These are phyloP conservation scores for Pseudorhombus dupliciocellatus DNA, from an alignment of 2,113 vertebrate genomes.

Conservation along the genomic window DNA sequence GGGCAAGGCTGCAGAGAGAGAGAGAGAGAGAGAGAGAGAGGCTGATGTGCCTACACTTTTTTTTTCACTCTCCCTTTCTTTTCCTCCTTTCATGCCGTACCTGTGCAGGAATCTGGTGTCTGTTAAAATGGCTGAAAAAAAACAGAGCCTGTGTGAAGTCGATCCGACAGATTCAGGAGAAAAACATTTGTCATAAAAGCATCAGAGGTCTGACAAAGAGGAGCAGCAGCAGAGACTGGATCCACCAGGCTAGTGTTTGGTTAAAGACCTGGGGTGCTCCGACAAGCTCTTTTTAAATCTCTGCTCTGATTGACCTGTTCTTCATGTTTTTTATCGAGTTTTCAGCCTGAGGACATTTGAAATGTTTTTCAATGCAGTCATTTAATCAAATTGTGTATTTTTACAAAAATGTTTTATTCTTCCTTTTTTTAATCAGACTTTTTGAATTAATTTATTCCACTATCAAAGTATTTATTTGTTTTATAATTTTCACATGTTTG, in stretches of 20 bases:
- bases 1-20: conserved; percentile 61
- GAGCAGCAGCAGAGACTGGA: conserved; percentile 26
- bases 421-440: neutral
- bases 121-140: conserved; percentile 43
- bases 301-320: neutral
- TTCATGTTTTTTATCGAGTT: neutral
- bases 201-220: conserved; percentile 64
- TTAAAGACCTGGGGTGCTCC: neutral
- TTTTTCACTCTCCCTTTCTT: conserved; percentile 45
- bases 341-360: conserved; percentile 1
- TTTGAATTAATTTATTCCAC: neutral
- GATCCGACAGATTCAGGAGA: conserved; percentile 47
- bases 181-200: conserved; percentile 65
- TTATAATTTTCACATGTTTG: neutral
- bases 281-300: conserved; percentile 10
- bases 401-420: neutral
- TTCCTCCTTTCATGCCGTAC: conserved; percentile 61
- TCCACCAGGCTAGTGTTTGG: conserved; percentile 25
- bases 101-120: conserved; percentile 66
- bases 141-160: conserved; percentile 41
- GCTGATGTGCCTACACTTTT: conserved; percentile 43
- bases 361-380: neutral
- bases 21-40: conserved; percentile 29
- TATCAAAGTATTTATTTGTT: neutral
- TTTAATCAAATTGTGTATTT: neutral